Conservation (phyloP, 2,888 invertebrate genomes). For the Tortrix viridana region DNA sequence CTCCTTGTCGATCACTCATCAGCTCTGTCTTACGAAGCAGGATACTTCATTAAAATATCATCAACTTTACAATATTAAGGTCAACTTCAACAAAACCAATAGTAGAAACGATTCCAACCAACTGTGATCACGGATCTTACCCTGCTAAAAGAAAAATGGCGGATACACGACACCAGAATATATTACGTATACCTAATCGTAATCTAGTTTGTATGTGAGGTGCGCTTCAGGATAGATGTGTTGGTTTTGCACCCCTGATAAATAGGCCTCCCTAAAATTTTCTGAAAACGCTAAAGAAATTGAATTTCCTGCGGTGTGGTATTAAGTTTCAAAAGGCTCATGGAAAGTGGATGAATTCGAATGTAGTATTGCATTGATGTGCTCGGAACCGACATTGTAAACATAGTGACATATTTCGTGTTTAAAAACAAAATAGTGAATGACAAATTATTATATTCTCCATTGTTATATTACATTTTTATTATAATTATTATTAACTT, state of each 20-base stretch:
- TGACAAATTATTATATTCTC: too few species aligned
- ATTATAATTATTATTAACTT: too few species aligned
- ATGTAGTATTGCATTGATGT: constrained; percentile 15
- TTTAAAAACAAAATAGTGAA: too few species aligned
- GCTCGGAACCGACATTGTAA: background rate
- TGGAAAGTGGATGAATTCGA: constrained; percentile 44
- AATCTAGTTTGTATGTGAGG: constrained; percentile 74
- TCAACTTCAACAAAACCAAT: background rate
- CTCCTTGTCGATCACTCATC: too few species aligned
- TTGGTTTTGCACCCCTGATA: constrained; percentile 73
- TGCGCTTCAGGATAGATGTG: constrained; percentile 69
- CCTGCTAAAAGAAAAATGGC: constrained; percentile 73
- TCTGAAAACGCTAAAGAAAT: constrained; percentile 73
- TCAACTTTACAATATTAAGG: background rate
- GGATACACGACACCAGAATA: constrained; percentile 75
- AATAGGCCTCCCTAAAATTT: constrained; percentile 71
- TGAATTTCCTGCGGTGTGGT: constrained; percentile 55
- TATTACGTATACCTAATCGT: constrained; percentile 71
- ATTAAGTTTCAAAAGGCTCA: constrained; percentile 58
- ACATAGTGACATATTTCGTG: background rate
- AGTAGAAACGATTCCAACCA: background rate
- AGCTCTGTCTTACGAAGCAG: too few species aligned
- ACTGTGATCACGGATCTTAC: constrained; percentile 42
- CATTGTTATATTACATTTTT: too few species aligned
- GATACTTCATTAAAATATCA: background rate